These are phyloP conservation scores for Gibbula magus DNA, from an alignment of 2,888 invertebrate species.

Conservation along the genomic window DNA sequence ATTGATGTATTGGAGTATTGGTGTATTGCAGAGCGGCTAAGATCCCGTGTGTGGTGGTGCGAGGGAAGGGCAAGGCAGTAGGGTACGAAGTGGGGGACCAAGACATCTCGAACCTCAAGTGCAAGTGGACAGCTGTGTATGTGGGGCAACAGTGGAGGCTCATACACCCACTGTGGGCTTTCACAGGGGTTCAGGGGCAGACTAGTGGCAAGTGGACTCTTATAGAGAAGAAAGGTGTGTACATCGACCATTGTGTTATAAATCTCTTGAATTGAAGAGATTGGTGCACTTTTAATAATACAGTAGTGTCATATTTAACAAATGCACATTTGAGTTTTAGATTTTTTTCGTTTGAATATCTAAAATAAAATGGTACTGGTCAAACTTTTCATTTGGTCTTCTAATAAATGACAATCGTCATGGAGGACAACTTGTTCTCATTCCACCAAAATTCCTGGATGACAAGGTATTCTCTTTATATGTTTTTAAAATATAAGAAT, in stretches of 20 bases:
- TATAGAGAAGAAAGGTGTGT: constrained; percentile 36
- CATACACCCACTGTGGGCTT: constrained; percentile 54
- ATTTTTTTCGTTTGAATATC: too few relatives aligned
- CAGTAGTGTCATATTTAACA: too few relatives aligned
- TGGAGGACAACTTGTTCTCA: too few relatives aligned
- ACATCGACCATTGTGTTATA: neutral
- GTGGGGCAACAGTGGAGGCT: constrained; percentile 49
- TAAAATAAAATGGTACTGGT: too few relatives aligned
- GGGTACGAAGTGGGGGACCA: constrained; percentile 46
- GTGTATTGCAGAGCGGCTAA: constrained; percentile 40
- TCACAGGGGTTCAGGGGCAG: constrained; percentile 32
- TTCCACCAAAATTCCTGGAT: too few relatives aligned
- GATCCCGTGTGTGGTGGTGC: constrained; percentile 44
- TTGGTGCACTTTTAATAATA: too few relatives aligned
- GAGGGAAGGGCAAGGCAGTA: constrained; percentile 49
- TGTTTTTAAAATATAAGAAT: too few relatives aligned
- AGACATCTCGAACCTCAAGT: constrained; percentile 36
- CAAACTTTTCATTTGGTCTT: too few relatives aligned
- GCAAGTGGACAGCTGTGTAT: constrained; percentile 53
- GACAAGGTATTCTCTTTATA: too few relatives aligned
- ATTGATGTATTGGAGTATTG: too few relatives aligned
- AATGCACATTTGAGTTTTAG: too few relatives aligned
- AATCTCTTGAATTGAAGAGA: neutral
- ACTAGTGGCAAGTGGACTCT: constrained; percentile 35
- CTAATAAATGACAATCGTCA: too few relatives aligned